Evolutionary conservation across 2,888 invertebrate species (phyloP), one percentile per base, ranked within the genome.

Genomic region (Sarcophaga rosellei): DNA sequence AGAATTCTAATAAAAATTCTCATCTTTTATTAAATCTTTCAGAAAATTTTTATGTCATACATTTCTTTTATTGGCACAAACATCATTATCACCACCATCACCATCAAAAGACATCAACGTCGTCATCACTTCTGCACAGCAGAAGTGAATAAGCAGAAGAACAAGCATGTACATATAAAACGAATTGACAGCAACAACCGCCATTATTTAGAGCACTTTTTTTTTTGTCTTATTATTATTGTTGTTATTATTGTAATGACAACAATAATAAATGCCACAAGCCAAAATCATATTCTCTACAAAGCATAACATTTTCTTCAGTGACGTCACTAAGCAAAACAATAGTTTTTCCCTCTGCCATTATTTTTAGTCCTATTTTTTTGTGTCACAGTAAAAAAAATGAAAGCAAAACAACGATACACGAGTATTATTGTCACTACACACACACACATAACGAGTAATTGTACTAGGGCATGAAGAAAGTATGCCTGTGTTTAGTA

Each of bases 241-340:
- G 47, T 47, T 47, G 17, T 53, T 12, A 17, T 17, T 53, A 53
- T 53, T 53, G 53, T 53, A 23, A 69, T n/a, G 53, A 2, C 15
- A 66, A 23, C 61, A 68, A 44, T 11, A 73, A 44, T 17, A 66
- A 57, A 12, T 57, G 4, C 35, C 35, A 53, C 20, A 62, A 69
- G 68, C 68, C 62, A 25, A 75, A 81, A 69, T 81, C 23, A 57
- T 69, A 62, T 81, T 53, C 20, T 17, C 47, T 35, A 53, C 68
- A 59, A 69, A 15, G 59, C 59, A 25, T 47, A 65, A 65, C 47
- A 47, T 25, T 80, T 23, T 70, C 61, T 53, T 75, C 10, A 53
- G 66, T 86, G 86, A 86, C 86, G 86, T 84, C 84, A 81, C 73
- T 81, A 69, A 21, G 61, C 57, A 75, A 78, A 66, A 59, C 69